A percentile compares a stretch with the other conserved stretches of the same genome.
Evolutionary conservation across 2,888 invertebrate genomes (phyloP).

Genomic region (Zootermopsis nevadensis): DNA sequence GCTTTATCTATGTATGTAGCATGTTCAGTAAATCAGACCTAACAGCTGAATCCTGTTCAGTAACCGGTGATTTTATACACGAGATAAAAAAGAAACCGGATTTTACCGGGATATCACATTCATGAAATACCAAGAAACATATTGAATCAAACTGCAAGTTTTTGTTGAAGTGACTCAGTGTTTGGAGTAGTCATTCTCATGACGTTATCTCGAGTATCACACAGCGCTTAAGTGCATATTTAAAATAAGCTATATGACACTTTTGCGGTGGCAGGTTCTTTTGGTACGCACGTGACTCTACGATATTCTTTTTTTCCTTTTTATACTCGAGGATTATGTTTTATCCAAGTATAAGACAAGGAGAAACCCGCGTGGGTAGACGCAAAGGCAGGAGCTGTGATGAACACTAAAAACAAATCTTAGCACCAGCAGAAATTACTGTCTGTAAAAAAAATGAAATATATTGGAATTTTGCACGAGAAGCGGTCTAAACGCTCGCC

Average conservation of each 20-base stretch:
- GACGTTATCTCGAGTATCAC: neutral
- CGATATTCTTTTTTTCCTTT: neutral
- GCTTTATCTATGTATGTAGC: too few species aligned
- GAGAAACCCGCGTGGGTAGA: neutral
- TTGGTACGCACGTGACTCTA: neutral
- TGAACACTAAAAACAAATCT: neutral
- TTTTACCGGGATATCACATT: neutral
- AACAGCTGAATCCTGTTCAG: too few species aligned
- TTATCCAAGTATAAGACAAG: neutral
- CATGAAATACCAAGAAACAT: neutral
- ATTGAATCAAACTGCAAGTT: neutral
- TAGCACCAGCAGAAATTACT: neutral
- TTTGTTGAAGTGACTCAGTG: neutral
- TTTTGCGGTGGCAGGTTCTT: conserved; percentile 6
- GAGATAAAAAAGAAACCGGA: neutral
- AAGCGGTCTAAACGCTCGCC: neutral
- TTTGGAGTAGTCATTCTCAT: neutral
- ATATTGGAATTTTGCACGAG: neutral
- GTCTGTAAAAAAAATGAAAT: neutral
- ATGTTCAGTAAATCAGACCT: too few species aligned
- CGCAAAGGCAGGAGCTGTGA: neutral
- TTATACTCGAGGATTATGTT: neutral
- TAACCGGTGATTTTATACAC: neutral
- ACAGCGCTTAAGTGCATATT: neutral
- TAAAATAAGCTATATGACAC: neutral